phyloP scores from a whole-genome alignment of 2,113 vertebrate genomes.

The Stigmatopora nigra region DNA sequence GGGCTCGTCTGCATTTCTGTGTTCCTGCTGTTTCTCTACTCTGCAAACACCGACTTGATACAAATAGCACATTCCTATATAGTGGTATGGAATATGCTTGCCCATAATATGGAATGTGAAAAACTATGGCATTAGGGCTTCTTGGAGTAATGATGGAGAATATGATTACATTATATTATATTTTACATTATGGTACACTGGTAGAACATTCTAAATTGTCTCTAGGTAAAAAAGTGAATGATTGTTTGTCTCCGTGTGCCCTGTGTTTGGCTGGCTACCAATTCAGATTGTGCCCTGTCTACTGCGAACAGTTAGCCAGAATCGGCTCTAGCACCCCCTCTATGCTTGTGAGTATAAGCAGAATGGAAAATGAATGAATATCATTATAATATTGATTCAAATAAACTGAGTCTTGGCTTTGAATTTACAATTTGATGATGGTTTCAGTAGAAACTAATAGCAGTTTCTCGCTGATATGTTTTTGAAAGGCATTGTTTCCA shows the following conservation, averaged over 20 bases:
- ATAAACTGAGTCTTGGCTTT: background rate
- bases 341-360: no score
- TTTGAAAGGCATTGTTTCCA: background rate
- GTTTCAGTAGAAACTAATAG: background rate
- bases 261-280: no score
- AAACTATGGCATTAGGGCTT: conserved; percentile 17
- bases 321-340: no score
- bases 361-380: background rate
- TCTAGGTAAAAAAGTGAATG: no score
- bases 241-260: no score
- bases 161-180: no score
- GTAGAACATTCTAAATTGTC: no score
- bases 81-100: conserved; percentile 8
- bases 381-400: background rate
- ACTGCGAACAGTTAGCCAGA: no score
- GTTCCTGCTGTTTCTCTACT: conserved; percentile 10
- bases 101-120: conserved; percentile 22
- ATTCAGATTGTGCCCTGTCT: no score
- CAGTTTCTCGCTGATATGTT: background rate
- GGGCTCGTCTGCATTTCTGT: conserved; percentile 5
- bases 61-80: conserved; percentile 21
- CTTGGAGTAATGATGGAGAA: conserved; percentile 12
- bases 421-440: background rate
- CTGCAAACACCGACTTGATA: conserved; percentile 48
- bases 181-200: no score